phyloP scores from a whole-genome alignment of 2,113 vertebrate genomes.

The Siniperca knerii region DNA sequence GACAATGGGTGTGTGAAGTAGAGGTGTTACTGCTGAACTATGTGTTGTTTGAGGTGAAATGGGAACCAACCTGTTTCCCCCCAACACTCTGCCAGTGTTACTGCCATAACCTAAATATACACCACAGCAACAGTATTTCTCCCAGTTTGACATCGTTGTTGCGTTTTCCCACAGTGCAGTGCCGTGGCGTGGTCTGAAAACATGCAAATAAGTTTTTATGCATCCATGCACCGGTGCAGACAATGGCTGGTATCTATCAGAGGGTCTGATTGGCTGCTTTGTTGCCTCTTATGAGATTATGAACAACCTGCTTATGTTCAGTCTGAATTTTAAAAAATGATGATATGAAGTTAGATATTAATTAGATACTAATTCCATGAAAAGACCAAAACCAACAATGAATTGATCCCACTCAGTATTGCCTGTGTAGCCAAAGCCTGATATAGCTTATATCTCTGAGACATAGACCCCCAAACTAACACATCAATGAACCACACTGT shows the following conservation, averaged over 20 bases:
- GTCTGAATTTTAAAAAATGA: background rate
- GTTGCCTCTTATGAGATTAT: background rate
- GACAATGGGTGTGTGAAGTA: constrained; percentile 33
- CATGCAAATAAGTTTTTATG: constrained; percentile 34
- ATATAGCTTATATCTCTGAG: background rate
- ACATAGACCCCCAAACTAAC: too few relatives aligned
- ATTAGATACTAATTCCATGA: background rate
- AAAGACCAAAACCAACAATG: constrained; percentile 5
- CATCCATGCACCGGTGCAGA: constrained; percentile 19
- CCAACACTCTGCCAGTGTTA: constrained; percentile 1
- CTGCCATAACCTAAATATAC: background rate
- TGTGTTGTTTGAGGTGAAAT: constrained; percentile 38
- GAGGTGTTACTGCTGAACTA: constrained; percentile 50
- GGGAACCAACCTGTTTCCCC: constrained; percentile 38
- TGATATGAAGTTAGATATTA: background rate
- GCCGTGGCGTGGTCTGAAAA: constrained; percentile 26
- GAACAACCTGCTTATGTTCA: background rate
- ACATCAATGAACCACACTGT: too few relatives aligned
- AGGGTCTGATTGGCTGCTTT: background rate
- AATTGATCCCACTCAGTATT: background rate
- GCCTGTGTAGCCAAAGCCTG: too few relatives aligned
- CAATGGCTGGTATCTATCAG: constrained; percentile 2
- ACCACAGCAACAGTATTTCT: background rate
- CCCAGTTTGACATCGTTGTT: background rate
- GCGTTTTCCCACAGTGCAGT: background rate